phyloP scores from a whole-genome alignment of 2,888 invertebrate genomes.

The Calameuta idolon region DNA sequence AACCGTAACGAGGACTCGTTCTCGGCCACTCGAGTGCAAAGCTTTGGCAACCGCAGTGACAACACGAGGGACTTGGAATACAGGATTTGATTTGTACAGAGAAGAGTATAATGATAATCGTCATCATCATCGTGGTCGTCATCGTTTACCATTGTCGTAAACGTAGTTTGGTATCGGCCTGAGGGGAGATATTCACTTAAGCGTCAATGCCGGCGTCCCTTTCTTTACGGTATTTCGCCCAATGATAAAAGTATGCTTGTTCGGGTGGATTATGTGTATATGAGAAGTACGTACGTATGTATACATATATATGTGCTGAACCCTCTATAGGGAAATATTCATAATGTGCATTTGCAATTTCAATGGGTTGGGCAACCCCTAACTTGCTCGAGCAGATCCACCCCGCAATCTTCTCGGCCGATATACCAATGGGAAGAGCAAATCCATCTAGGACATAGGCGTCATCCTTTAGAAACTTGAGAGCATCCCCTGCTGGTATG shows the following conservation, averaged over 20 bases:
- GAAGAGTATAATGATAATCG: neutral
- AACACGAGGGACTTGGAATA: neutral
- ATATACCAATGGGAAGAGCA: neutral
- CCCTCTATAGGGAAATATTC: conserved; percentile 66
- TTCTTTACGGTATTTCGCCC: neutral
- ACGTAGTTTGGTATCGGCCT: neutral
- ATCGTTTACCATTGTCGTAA: neutral
- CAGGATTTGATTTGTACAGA: neutral
- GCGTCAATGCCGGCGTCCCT: conserved; percentile 23
- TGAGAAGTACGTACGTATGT: neutral
- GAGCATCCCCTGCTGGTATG: neutral
- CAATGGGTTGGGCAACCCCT: conserved; percentile 60
- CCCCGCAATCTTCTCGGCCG: conserved; percentile 28
- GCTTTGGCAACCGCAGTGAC: neutral
- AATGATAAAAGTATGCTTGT: neutral
- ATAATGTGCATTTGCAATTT: conserved; percentile 68
- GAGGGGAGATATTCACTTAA: conserved; percentile 49
- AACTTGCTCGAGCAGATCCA: conserved; percentile 47
- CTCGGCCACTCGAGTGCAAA: neutral
- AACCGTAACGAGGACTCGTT: neutral
- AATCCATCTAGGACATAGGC: neutral
- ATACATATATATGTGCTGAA: conserved; percentile 35
- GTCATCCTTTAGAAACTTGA: neutral
- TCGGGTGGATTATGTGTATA: neutral
- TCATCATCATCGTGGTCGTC: too few species aligned